These are phyloP conservation scores for Microtus montanus DNA, from an alignment of 2,113 vertebrate species.

Conservation along the genomic window DNA sequence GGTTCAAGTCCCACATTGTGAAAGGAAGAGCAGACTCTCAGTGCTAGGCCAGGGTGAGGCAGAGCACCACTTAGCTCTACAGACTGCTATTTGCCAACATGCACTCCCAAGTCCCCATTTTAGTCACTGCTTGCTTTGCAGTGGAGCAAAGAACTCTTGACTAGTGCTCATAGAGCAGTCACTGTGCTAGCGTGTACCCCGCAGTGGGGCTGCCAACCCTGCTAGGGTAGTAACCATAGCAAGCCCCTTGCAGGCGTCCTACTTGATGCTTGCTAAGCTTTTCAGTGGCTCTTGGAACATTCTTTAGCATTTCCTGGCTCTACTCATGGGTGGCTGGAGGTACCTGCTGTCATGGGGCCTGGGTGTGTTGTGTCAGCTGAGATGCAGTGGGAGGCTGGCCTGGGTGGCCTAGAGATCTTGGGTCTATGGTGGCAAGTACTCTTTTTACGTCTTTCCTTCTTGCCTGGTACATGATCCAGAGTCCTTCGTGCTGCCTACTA, in stretches of 20 bases:
- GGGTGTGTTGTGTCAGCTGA: not conserved
- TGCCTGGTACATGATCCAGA: not conserved
- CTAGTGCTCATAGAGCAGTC: fast-evolving
- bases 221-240: fast-evolving
- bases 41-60: not conserved
- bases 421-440: not conserved
- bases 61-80: not conserved
- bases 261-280: not conserved
- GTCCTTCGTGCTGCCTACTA: not conserved
- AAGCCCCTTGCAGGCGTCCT: fast-evolving
- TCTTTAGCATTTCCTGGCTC: too few relatives aligned
- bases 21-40: not conserved
- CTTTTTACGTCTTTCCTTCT: not conserved
- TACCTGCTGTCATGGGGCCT: not conserved
- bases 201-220: fast-evolving
- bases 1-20: not conserved
- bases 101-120: fast-evolving
- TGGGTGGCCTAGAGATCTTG: not conserved
- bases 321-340: not conserved
- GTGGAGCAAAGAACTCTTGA: not conserved
- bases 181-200: not conserved
- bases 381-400: not conserved
- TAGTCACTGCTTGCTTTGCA: not conserved
- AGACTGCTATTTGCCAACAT: too few relatives aligned
- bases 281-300: not conserved